phyloP scores from a whole-genome alignment of 2,113 vertebrate genomes.

The Rhegmatorhina hoffmannsi region DNA sequence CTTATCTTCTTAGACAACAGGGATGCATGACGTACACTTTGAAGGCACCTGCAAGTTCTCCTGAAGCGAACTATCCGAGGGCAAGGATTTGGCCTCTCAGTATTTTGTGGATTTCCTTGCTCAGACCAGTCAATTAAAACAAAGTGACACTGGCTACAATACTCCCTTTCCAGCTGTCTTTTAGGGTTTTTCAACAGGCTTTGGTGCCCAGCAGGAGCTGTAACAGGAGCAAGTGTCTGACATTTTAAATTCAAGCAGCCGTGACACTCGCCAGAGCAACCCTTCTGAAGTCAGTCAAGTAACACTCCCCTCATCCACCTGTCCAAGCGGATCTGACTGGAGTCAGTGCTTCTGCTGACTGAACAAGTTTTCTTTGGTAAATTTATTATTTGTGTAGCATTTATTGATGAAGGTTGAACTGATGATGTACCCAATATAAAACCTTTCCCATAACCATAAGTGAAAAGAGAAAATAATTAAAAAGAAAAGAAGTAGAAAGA shows the following conservation, averaged over 20 bases:
- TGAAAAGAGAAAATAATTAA: not conserved
- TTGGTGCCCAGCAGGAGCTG: conserved; percentile 61
- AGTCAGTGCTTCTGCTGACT: not conserved
- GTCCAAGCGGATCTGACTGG: not conserved
- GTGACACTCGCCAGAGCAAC: not conserved
- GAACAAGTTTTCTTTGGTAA: not conserved
- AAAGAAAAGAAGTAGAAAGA: not conserved
- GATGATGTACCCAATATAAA: not conserved
- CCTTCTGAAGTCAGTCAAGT: not conserved
- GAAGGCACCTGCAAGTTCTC: conserved; percentile 53
- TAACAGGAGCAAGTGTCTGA: conserved; percentile 23
- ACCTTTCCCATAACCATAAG: not conserved
- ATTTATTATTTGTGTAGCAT: not conserved
- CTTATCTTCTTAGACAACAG: conserved; percentile 57
- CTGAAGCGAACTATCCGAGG: conserved; percentile 30
- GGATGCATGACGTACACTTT: conserved; percentile 2
- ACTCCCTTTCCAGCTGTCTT: conserved; percentile 46
- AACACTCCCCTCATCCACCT: not conserved
- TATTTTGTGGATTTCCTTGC: conserved; percentile 14
- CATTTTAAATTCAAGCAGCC: conserved; percentile 43
- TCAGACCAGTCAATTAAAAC: conserved; percentile 59
- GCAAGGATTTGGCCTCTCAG: conserved; percentile 53
- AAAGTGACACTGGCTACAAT: conserved; percentile 20
- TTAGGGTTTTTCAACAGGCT: conserved; percentile 48
- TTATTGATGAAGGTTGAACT: not conserved